Evolutionary conservation across 2,888 invertebrate species (phyloP).

Genomic region (Parnassius apollo): DNA sequence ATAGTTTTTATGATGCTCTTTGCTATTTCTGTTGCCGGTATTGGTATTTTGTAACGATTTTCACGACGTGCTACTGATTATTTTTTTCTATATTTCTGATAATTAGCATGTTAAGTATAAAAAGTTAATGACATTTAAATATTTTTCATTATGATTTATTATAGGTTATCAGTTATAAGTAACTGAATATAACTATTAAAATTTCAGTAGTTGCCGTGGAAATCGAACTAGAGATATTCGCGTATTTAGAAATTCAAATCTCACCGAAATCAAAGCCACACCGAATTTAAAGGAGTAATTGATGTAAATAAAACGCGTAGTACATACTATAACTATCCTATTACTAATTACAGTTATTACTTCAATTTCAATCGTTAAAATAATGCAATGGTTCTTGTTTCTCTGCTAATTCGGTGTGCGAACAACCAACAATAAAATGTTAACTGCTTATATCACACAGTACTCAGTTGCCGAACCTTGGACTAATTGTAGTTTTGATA

Average conservation of each 20-base stretch:
- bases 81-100: background rate
- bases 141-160: too few relatives aligned
- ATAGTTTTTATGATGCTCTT: constrained; percentile 21
- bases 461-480: constrained; percentile 43
- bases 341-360: background rate
- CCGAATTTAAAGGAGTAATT: too few relatives aligned
- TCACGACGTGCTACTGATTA: background rate
- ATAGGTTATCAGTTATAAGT: too few relatives aligned
- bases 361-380: background rate
- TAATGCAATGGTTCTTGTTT: constrained; percentile 15
- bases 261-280: too few relatives aligned
- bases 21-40: constrained; percentile 5
- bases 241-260: too few relatives aligned
- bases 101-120: too few relatives aligned
- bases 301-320: too few relatives aligned
- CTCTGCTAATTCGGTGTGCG: constrained; percentile 1
- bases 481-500: constrained; percentile 39
- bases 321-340: too few relatives aligned
- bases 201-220: too few relatives aligned
- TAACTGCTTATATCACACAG: constrained; percentile 9
- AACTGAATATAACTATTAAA: too few relatives aligned
- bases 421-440: constrained; percentile 5
- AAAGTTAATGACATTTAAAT: too few relatives aligned
- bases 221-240: too few relatives aligned
- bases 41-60: background rate